phyloP scores from a whole-genome alignment of 2,888 invertebrate species.

The Sclerodermus sp. region DNA sequence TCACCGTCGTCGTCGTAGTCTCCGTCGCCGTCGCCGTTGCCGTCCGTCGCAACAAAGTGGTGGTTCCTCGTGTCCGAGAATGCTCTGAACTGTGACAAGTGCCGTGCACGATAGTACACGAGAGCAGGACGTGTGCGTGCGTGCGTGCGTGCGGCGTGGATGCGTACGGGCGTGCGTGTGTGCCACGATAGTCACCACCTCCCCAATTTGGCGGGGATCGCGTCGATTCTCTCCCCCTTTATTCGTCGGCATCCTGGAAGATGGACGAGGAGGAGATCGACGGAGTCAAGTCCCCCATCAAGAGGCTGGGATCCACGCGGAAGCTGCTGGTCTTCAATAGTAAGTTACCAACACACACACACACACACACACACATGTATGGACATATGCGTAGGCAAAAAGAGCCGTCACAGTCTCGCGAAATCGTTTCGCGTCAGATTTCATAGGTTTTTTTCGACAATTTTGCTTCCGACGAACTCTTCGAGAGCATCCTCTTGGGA shows the following conservation, averaged over 20 bases:
- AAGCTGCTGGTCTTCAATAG: slow-evolving; percentile 79
- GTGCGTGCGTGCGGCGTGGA: slow-evolving; percentile 6
- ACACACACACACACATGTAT: background rate
- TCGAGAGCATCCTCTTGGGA: background rate
- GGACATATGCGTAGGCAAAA: too few species aligned
- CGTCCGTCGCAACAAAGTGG: too few species aligned
- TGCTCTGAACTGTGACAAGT: slow-evolving; percentile 40
- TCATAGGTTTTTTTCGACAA: background rate
- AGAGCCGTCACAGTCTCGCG: too few species aligned
- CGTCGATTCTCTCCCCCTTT: too few species aligned
- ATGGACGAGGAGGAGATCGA: slow-evolving; percentile 78
- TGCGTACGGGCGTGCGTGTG: slow-evolving; percentile 8
- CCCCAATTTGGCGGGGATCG: too few species aligned
- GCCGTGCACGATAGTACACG: slow-evolving; percentile 15
- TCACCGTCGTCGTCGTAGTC: slow-evolving; percentile 8
- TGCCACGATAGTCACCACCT: too few species aligned
- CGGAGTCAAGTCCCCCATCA: slow-evolving; percentile 75
- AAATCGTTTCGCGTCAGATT: background rate
- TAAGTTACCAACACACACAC: slow-evolving; percentile 60
- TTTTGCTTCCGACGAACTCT: background rate
- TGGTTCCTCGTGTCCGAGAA: slow-evolving; percentile 26
- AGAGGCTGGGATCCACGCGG: slow-evolving; percentile 77
- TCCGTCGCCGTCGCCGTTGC: too few species aligned
- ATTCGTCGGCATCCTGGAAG: slow-evolving; percentile 32
- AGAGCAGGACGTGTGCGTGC: slow-evolving; percentile 9